phyloP scores from a whole-genome alignment of 2,113 vertebrate genomes.

The Pituophis catenifer region DNA sequence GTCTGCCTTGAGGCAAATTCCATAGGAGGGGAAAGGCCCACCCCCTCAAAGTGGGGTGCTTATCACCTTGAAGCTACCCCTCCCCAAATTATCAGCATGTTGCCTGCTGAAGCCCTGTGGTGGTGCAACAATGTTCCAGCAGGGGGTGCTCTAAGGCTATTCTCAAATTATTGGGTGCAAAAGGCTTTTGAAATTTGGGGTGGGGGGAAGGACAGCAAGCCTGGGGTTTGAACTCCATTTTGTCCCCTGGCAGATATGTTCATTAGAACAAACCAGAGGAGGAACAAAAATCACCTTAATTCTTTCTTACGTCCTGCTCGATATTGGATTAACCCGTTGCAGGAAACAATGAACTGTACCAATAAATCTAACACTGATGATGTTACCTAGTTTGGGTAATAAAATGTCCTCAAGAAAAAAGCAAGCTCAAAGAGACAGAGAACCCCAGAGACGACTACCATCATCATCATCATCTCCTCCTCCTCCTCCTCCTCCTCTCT shows the following conservation, averaged over 20 bases:
- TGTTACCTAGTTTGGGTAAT: too few relatives aligned
- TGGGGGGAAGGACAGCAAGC: neutral
- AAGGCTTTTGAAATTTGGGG: neutral
- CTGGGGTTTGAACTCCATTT: neutral
- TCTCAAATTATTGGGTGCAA: neutral
- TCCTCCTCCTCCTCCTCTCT: too few relatives aligned
- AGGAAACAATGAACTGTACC: neutral
- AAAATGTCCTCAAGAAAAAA: too few relatives aligned
- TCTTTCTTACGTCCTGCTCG: neutral
- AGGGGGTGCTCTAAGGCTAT: neutral
- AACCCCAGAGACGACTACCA: too few relatives aligned
- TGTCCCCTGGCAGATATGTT: neutral
- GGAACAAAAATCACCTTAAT: neutral
- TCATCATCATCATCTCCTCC: too few relatives aligned
- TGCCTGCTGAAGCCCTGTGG: neutral
- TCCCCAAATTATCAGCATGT: too few relatives aligned
- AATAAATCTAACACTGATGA: too few relatives aligned
- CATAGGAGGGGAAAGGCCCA: neutral
- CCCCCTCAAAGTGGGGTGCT: neutral
- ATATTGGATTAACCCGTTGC: neutral
- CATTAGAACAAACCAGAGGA: neutral
- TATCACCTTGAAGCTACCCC: neutral
- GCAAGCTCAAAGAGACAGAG: too few relatives aligned
- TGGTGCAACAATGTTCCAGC: neutral
- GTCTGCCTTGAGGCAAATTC: neutral